Percentiles rank a stretch among this genome's conserved stretches.
Conservation (phyloP, 2,888 invertebrate genomes). For the Silvanus unidentatus region DNA sequence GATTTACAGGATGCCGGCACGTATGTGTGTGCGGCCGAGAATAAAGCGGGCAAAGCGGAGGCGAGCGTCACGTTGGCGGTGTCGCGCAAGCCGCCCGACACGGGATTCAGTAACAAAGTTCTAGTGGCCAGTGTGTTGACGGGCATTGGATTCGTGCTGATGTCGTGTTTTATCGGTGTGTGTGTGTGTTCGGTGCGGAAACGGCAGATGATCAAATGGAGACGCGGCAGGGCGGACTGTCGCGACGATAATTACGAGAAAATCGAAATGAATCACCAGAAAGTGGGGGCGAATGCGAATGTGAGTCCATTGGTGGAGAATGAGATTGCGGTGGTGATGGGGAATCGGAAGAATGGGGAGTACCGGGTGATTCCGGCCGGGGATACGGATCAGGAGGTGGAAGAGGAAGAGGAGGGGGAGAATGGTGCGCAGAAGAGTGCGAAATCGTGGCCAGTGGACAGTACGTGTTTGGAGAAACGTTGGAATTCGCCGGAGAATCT, state of each 20-base stretch:
- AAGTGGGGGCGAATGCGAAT: constrained; percentile 31
- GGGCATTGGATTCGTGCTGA: constrained; percentile 59
- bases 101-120: constrained; percentile 54
- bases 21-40: constrained; percentile 74
- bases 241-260: constrained; percentile 68
- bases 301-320: constrained; percentile 3
- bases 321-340: constrained; percentile 42
- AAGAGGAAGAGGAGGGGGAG: constrained; percentile 55
- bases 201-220: constrained; percentile 54
- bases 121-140: constrained; percentile 64
- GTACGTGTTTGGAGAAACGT: constrained; percentile 16
- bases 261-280: constrained; percentile 67
- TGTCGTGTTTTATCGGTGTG: constrained; percentile 60
- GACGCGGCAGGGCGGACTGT: constrained; percentile 43
- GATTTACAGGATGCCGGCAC: constrained; percentile 70
- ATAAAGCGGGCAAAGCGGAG: constrained; percentile 71
- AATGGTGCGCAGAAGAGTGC: constrained; percentile 11
- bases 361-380: constrained; percentile 62
- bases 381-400: constrained; percentile 56
- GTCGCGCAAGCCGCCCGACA: constrained; percentile 58
- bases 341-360: constrained; percentile 57
- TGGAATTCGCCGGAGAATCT: constrained; percentile 36
- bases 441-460: constrained; percentile 23
- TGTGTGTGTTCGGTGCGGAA: constrained; percentile 58
- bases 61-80: constrained; percentile 68